Percentiles rank a stretch among this genome's conserved stretches.
Evolutionary conservation across 2,113 vertebrate genomes (phyloP).

Genomic region (Syngnathus floridae): DNA sequence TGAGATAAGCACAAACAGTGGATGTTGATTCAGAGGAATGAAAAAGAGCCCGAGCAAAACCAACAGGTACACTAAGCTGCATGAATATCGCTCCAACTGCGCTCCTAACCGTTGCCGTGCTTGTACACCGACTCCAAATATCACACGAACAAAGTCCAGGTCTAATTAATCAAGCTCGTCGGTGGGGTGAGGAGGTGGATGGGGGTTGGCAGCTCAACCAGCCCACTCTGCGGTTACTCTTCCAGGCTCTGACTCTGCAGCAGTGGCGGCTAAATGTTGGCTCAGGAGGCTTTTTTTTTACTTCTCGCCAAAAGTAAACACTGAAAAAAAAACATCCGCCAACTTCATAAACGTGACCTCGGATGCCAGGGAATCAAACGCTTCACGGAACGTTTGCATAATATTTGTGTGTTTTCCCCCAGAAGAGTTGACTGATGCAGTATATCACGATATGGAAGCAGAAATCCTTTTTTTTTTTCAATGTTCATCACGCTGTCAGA

Average conservation of each 20-base stretch:
- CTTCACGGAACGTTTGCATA: background rate
- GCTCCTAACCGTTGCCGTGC: constrained; percentile 28
- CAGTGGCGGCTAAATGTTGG: constrained; percentile 23
- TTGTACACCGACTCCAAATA: constrained; percentile 57
- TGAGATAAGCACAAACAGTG: constrained; percentile 8
- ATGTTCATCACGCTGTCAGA: background rate
- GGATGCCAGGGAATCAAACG: background rate
- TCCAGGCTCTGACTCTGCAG: constrained; percentile 38
- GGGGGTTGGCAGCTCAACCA: constrained; percentile 42
- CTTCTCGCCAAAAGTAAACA: constrained; percentile 12
- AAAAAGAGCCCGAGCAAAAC: background rate
- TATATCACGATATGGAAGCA: background rate
- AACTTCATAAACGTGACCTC: constrained; percentile 3
- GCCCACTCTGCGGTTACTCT: constrained; percentile 40
- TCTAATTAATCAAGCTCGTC: constrained; percentile 63
- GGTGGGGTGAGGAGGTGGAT: constrained; percentile 34
- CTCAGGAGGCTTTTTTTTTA: constrained; percentile 29
- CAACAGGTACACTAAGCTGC: constrained; percentile 27
- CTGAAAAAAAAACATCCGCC: background rate
- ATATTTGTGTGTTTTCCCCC: background rate
- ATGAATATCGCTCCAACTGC: constrained; percentile 32
- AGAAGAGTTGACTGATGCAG: background rate
- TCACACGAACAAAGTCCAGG: constrained; percentile 53
- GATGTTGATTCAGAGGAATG: constrained; percentile 16
- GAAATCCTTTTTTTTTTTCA: background rate